Evolutionary conservation across 2,113 vertebrate species (phyloP).

Genomic region (Siphamia tubifer): DNA sequence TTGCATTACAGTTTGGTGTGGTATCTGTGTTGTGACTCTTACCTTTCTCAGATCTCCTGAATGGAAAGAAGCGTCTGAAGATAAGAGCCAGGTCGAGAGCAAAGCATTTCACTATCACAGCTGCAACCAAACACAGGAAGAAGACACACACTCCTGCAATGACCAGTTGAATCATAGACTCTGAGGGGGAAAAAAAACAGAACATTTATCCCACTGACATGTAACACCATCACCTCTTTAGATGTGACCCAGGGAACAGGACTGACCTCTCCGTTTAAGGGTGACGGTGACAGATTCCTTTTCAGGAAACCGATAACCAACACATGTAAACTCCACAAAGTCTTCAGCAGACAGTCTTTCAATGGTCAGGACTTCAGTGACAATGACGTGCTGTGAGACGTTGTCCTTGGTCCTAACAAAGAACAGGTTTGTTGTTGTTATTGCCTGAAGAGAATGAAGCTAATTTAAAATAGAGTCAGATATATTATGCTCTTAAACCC

Average conservation of each 20-base stretch:
- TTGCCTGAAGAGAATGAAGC: too few species aligned
- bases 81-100: conserved; percentile 67
- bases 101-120: conserved; percentile 49
- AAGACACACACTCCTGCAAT: conserved; percentile 10
- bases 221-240: too few species aligned
- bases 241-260: too few species aligned
- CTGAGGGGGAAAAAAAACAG: conserved; percentile 30
- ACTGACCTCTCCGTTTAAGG: conserved; percentile 58
- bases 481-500: too few species aligned
- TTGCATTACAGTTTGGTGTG: too few species aligned
- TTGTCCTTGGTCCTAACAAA: neutral
- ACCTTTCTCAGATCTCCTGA: conserved; percentile 45
- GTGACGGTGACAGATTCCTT: fast-evolving
- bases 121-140: conserved; percentile 10
- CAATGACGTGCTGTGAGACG: fast-evolving
- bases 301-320: fast-evolving
- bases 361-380: conserved; percentile 52
- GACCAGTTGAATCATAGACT: conserved; percentile 11
- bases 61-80: conserved; percentile 36
- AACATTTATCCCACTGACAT: too few species aligned
- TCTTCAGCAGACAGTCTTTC: conserved; percentile 47
- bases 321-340: conserved; percentile 54
- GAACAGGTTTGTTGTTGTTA: neutral
- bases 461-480: too few species aligned
- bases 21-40: neutral